Percentiles rank a stretch among this genome's conserved stretches.
Evolutionary conservation across 2,113 vertebrate genomes (phyloP).

Genomic region (Phyllostomus discolor): DNA sequence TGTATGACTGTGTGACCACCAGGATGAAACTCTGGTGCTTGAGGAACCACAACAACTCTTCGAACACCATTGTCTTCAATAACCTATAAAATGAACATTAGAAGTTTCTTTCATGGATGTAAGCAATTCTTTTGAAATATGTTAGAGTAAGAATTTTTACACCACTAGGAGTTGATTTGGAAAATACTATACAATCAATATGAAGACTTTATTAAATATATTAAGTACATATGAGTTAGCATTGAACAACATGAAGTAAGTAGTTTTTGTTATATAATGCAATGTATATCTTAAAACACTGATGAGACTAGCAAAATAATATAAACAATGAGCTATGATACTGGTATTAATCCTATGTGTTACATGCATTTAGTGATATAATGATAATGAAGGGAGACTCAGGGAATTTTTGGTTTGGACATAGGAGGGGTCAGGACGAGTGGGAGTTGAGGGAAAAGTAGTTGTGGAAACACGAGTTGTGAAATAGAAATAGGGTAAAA

Average conservation of each 20-base stretch:
- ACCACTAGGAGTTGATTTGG: slow-evolving; percentile 6
- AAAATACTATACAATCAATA: not conserved
- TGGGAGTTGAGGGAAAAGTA: not conserved
- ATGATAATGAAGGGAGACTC: not conserved
- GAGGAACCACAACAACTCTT: slow-evolving; percentile 97
- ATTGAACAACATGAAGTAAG: not conserved
- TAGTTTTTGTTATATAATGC: slow-evolving; percentile 2
- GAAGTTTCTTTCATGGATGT: not conserved
- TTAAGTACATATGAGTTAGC: not conserved
- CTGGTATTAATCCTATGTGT: not conserved
- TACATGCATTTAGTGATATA: not conserved
- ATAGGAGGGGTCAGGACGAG: not conserved
- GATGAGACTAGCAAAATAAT: not conserved
- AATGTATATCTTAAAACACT: slow-evolving; percentile 7
- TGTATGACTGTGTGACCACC: slow-evolving; percentile 93
- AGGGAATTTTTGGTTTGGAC: not conserved
- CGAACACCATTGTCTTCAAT: slow-evolving; percentile 98
- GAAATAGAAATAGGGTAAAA: not conserved
- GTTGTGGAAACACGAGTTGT: not conserved
- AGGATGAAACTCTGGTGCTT: slow-evolving; percentile 95
- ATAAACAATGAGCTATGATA: not conserved
- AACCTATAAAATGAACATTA: slow-evolving; percentile 82
- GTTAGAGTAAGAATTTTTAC: not conserved
- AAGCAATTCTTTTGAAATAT: not conserved
- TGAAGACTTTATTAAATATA: slow-evolving; percentile 25